Conservation (phyloP, 2,797 vertebrate genomes). For the Otolemur crassicaudatus region DNA sequence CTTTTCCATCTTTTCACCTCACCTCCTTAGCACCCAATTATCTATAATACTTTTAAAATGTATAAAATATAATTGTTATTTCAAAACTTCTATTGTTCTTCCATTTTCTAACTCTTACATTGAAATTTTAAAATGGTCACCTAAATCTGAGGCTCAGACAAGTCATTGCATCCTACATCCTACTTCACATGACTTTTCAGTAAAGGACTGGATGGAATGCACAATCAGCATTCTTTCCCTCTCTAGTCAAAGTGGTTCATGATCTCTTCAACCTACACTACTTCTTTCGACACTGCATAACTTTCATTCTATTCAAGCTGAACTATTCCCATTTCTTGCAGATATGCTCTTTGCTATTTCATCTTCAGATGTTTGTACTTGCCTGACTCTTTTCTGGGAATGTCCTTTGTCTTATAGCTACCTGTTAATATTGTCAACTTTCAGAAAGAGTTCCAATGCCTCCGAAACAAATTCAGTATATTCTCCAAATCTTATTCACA, state of each 20-base stretch:
- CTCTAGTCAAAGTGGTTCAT: neutral
- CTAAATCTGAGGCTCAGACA: neutral
- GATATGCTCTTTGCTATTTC: neutral
- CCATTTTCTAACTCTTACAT: neutral
- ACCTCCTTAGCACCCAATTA: neutral
- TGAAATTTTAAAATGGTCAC: neutral
- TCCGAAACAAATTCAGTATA: neutral
- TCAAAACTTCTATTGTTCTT: neutral
- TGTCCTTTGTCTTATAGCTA: neutral
- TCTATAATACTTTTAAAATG: neutral
- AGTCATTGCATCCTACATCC: neutral
- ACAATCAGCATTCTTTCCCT: neutral
- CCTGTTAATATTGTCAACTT: neutral
- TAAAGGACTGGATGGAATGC: neutral
- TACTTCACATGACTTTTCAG: neutral
- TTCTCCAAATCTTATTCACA: neutral
- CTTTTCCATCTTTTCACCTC: neutral
- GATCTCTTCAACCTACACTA: neutral
- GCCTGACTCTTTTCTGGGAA: neutral
- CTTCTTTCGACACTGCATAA: neutral
- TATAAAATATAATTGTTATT: neutral
- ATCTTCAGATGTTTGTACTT: neutral
- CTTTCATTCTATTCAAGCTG: neutral
- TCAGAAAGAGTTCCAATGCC: neutral
- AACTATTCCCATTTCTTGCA: neutral